These are phyloP conservation scores for Druceiella hillmani DNA, from an alignment of 2,888 invertebrate genomes.

Conservation along the genomic window DNA sequence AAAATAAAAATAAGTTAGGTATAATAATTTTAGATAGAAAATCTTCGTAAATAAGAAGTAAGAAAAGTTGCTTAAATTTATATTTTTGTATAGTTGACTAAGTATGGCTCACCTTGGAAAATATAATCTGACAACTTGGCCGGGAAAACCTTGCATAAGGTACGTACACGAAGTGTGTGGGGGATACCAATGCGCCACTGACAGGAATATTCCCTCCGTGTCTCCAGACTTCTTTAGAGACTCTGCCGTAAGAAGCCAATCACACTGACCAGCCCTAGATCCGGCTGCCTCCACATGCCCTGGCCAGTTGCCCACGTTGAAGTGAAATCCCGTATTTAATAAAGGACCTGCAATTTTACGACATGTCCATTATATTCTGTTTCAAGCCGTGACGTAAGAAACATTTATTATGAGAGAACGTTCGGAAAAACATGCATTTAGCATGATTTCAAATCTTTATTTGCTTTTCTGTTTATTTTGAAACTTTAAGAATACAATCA, in stretches of 20 bases:
- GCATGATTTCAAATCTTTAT: background rate
- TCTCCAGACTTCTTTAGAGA: conserved; percentile 72
- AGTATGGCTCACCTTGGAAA: conserved; percentile 80
- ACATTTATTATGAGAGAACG: too few relatives aligned
- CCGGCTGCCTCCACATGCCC: conserved; percentile 89
- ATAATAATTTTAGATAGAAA: too few relatives aligned
- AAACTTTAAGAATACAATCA: too few relatives aligned
- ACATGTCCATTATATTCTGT: too few relatives aligned
- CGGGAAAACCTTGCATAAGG: conserved; percentile 77
- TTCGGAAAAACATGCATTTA: background rate
- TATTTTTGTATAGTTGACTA: too few relatives aligned
- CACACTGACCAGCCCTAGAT: conserved; percentile 79
- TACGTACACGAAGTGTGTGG: conserved; percentile 91
- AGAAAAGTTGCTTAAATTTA: too few relatives aligned
- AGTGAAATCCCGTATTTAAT: conserved; percentile 89
- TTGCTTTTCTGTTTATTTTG: background rate
- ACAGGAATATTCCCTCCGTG: conserved; percentile 83
- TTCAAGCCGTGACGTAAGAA: too few relatives aligned
- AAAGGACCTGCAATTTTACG: conserved; percentile 77
- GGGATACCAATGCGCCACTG: conserved; percentile 92
- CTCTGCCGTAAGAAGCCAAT: conserved; percentile 83
- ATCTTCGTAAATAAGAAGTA: too few relatives aligned
- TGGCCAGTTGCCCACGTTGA: conserved; percentile 93
- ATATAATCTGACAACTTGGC: conserved; percentile 84
- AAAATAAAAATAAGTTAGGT: too few relatives aligned